Evolutionary conservation across 2,888 invertebrate genomes (phyloP).

Genomic region (Diaphora mendica): DNA sequence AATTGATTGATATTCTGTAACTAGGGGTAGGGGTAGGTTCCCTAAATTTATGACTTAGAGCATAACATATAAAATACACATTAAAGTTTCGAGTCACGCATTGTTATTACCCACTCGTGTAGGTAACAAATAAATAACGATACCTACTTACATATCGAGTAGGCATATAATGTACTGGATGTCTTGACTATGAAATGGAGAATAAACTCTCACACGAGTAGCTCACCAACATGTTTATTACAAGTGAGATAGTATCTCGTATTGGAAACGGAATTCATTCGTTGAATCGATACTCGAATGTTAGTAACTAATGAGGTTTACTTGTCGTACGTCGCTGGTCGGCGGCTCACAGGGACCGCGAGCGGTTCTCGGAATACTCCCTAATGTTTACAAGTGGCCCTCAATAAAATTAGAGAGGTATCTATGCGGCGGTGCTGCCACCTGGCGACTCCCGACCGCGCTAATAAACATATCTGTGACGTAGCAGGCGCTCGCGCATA

Average conservation of each 20-base stretch:
- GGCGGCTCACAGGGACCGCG: constrained; percentile 21
- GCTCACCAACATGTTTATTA: constrained; percentile 36
- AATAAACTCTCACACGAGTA: constrained; percentile 11
- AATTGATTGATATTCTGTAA: no score
- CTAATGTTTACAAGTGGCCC: constrained; percentile 49
- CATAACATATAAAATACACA: neutral
- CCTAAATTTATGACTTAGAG: no score
- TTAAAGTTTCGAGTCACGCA: neutral
- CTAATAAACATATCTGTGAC: constrained; percentile 61
- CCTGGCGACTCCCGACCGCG: constrained; percentile 61
- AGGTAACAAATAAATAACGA: neutral
- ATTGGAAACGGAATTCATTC: constrained; percentile 50
- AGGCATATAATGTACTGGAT: neutral
- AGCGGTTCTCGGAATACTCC: constrained; percentile 53
- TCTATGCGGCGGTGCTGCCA: constrained; percentile 69
- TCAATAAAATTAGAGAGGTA: constrained; percentile 71
- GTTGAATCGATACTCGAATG: constrained; percentile 40
- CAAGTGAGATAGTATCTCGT: constrained; percentile 41
- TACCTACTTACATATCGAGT: neutral
- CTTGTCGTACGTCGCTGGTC: constrained; percentile 12
- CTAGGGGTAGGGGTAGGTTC: no score
- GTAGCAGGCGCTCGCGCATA: constrained; percentile 7
- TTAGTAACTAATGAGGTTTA: constrained; percentile 45
- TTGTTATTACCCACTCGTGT: no score
- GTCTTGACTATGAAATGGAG: neutral